Percentiles rank a stretch among this genome's conserved stretches.
These are phyloP conservation scores for Hormiphora californensis DNA, from an alignment of 37 sponge, comb jelly and placozoan species.

Conservation along the genomic window DNA sequence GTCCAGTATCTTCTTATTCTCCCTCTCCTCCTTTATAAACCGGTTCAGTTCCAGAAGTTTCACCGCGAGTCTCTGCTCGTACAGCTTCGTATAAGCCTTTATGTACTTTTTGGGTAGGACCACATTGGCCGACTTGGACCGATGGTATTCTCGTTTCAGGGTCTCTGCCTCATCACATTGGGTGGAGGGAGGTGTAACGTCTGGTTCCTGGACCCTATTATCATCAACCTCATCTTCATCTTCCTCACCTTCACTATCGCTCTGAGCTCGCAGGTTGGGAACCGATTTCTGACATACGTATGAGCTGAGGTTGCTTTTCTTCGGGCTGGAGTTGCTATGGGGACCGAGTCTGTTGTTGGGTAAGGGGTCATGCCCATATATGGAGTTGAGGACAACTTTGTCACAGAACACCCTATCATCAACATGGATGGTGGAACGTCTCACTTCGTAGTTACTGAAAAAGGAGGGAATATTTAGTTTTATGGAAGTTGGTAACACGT, in stretches of 20 bases:
- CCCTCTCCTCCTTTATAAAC: conserved; percentile 41
- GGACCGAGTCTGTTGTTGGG: not conserved
- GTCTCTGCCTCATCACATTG: not conserved
- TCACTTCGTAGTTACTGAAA: not conserved
- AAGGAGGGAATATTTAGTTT: too few species aligned
- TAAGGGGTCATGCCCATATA: conserved; percentile 14
- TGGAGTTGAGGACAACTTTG: conserved; percentile 38
- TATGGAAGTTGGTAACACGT: too few species aligned
- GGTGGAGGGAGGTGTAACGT: not conserved
- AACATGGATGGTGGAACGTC: conserved; percentile 36
- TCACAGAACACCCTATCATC: conserved; percentile 53
- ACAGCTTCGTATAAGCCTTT: conserved; percentile 31
- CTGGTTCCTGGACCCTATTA: not conserved
- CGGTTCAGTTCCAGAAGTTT: conserved; percentile 37
- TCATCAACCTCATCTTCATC: not conserved
- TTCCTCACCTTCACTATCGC: not conserved
- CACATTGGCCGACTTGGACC: not conserved
- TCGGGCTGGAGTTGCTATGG: not conserved
- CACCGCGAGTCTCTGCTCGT: conserved; percentile 51
- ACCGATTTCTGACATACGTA: conserved; percentile 30
- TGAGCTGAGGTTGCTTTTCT: not conserved
- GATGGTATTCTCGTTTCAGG: conserved; percentile 24
- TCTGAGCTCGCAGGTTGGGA: conserved; percentile 3
- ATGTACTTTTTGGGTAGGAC: conserved; percentile 40
- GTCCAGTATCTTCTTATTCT: not conserved